These are phyloP conservation scores for Entelurus aequoreus DNA, from an alignment of 2,113 vertebrate genomes.

Conservation along the genomic window DNA sequence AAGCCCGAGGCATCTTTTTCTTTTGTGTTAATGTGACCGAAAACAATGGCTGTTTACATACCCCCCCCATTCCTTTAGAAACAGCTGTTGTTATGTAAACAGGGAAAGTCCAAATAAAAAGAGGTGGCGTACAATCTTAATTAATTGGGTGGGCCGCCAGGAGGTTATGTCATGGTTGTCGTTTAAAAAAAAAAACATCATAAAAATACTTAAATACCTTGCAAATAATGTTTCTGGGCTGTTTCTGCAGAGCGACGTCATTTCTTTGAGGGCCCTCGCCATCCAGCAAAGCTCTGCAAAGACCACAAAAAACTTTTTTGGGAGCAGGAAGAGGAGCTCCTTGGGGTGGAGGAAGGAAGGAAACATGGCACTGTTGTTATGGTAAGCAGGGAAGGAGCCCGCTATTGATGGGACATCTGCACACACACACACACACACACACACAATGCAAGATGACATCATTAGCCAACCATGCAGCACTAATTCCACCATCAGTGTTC, in stretches of 20 bases:
- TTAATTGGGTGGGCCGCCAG: too few relatives aligned
- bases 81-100: too few relatives aligned
- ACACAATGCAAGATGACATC: slow-evolving; percentile 22
- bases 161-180: too few relatives aligned
- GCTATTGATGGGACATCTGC: slow-evolving; percentile 51
- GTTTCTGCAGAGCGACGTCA: slow-evolving; percentile 25
- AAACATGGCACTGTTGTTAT: slow-evolving; percentile 61
- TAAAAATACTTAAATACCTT: slow-evolving; percentile 43
- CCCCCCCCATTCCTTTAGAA: too few relatives aligned
- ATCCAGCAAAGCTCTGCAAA: slow-evolving; percentile 69
- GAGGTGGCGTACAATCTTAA: too few relatives aligned
- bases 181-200: too few relatives aligned
- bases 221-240: slow-evolving; percentile 28
- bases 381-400: slow-evolving; percentile 58
- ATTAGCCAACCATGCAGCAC: slow-evolving; percentile 41
- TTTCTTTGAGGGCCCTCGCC: slow-evolving; percentile 42
- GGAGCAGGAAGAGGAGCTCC: slow-evolving; percentile 2
- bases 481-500: slow-evolving; percentile 43
- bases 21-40: too few relatives aligned
- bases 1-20: too few relatives aligned
- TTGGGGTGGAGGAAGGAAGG: slow-evolving; percentile 1
- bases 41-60: too few relatives aligned
- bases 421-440: slow-evolving; percentile 20
- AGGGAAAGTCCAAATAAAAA: too few relatives aligned
- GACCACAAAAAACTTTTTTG: slow-evolving; percentile 11